Percentiles rank a stretch among this genome's conserved stretches.
phyloP scores from a whole-genome alignment of 2,113 vertebrate genomes.

The Hippocampus mohnikei region DNA sequence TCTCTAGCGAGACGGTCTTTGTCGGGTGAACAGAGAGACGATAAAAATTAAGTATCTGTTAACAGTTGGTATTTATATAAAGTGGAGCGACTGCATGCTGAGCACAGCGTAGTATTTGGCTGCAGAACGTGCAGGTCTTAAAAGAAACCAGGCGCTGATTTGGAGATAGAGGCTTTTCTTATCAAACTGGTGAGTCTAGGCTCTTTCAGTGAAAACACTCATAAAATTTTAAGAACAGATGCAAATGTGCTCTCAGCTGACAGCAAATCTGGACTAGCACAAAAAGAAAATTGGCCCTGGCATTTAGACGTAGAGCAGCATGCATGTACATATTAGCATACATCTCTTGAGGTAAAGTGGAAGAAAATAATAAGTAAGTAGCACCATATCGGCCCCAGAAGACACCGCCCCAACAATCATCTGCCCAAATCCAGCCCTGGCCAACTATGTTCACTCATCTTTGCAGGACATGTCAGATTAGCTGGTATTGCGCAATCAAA shows the following conservation, averaged over 20 bases:
- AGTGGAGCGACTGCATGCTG: conserved; percentile 52
- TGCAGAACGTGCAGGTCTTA: conserved; percentile 9
- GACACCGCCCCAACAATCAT: too few species aligned
- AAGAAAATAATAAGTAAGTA: too few species aligned
- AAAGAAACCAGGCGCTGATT: conserved; percentile 2
- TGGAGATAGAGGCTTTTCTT: background rate
- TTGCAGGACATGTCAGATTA: background rate
- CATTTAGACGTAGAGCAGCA: too few species aligned
- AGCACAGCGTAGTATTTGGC: conserved; percentile 54
- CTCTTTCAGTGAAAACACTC: background rate
- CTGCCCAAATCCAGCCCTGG: too few species aligned
- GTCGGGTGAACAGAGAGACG: conserved; percentile 43
- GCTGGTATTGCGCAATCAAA: background rate
- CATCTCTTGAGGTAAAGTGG: too few species aligned
- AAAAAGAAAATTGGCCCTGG: too few species aligned
- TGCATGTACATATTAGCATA: too few species aligned
- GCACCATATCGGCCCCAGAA: too few species aligned
- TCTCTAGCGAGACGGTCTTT: background rate
- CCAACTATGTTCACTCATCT: background rate
- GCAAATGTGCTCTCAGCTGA: background rate
- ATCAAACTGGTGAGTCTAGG: background rate
- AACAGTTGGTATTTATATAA: conserved; percentile 63
- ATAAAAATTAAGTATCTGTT: conserved; percentile 43
- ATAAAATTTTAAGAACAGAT: background rate
- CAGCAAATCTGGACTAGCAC: too few species aligned